Evolutionary conservation across 2,113 vertebrate genomes (phyloP).

Genomic region (Kryptolebias marmoratus): DNA sequence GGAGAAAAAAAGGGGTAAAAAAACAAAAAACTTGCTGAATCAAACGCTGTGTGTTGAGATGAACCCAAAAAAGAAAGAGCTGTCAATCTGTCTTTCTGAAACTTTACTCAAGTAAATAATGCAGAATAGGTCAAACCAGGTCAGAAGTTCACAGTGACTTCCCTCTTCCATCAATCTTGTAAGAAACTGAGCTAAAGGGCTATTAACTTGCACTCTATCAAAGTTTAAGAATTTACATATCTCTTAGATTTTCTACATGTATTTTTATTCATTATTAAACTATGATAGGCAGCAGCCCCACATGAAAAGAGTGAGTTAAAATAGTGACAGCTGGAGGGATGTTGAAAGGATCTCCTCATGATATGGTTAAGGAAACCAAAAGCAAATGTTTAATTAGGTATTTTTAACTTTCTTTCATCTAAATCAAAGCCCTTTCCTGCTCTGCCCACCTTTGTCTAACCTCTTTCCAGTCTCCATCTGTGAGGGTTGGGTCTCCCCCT

Average conservation of each 20-base stretch:
- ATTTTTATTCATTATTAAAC: constrained; percentile 4
- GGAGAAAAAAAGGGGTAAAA: constrained; percentile 16
- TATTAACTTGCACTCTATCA: neutral
- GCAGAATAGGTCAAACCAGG: neutral
- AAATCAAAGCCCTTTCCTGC: neutral
- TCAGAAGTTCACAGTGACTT: neutral
- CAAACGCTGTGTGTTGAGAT: constrained; percentile 2
- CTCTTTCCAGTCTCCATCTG: constrained; percentile 40
- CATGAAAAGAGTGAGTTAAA: neutral
- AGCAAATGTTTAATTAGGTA: constrained; percentile 3
- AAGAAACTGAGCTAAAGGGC: neutral
- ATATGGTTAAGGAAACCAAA: neutral
- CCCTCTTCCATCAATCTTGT: neutral
- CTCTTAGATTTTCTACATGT: neutral
- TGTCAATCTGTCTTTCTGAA: neutral
- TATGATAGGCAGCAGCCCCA: neutral
- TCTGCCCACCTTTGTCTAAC: constrained; percentile 27
- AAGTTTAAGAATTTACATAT: constrained; percentile 1
- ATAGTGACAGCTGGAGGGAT: neutral
- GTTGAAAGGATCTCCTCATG: neutral
- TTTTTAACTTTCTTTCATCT: constrained; percentile 9
- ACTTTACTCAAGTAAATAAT: neutral
- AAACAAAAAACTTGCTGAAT: constrained; percentile 18
- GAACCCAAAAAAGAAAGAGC: constrained; percentile 14
- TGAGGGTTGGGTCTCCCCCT: constrained; percentile 22